Base-by-base conservation (phyloP, 53 echinoderm and acorn worm species). In the Actinopyga echinites region DNA sequence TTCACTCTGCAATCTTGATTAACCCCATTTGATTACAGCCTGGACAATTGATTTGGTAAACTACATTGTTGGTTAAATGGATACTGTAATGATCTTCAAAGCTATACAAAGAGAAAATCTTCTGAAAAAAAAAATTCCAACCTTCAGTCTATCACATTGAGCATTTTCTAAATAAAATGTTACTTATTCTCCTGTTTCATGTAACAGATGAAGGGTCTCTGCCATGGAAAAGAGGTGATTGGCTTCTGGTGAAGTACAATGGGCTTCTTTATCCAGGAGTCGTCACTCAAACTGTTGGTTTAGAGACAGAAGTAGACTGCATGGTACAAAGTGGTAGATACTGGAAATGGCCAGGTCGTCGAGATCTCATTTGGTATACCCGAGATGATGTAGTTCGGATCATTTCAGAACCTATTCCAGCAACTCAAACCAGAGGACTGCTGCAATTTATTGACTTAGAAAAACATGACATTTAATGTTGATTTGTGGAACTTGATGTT, bases 241-340 rank as follows among this genome's bases (percentile, higher is more conserved):
- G 43, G 40, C 30, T 69, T 20, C 38, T 69, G 15, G 69, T 69
- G 1, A 11, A 69, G 21, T 69, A 69, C 69, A 69, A 42, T n/a
- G 19, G 69, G 21, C 38, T 42, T 37, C 43, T 37, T 38, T 69
- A 69, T 23, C 69, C 42, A 30, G 69, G 69, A 8, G 25, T 69
- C 43, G 69, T 69, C 69, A 69, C 33, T 10, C 42, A 38, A 38
- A 69, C 33, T 69, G 40, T 37, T 69, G 69, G 69, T 69, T 13
- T 20, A 69, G 40, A 68, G 17, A 69, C 42, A 4, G 69, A 69
- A 69, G 69, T 69, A 13, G 69, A 69, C 69, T 69, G 69, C 33
- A 69, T 69, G 38, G 40, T 20, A 69, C 30, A 69, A 29, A 69
- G 40, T 69, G 40, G 69, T 37, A 38, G 33, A 38, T 37, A 30